phyloP scores from a whole-genome alignment of 2,888 invertebrate genomes.

The Sacculina carcini region DNA sequence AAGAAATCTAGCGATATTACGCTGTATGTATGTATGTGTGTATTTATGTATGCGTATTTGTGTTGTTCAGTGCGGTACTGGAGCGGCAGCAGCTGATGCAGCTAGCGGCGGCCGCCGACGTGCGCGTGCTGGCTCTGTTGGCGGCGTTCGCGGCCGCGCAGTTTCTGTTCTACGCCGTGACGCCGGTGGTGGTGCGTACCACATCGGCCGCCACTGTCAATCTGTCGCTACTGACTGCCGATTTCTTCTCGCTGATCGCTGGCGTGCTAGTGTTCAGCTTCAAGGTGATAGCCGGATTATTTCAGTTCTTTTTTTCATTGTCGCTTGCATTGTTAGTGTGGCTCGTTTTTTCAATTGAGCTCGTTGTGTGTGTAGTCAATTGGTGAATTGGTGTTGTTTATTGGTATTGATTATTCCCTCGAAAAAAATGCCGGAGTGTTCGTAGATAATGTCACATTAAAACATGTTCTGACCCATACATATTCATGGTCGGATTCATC shows the following conservation, averaged over 20 bases:
- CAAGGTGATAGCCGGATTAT: slow-evolving; percentile 29
- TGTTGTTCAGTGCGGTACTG: slow-evolving; percentile 26
- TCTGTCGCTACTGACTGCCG: slow-evolving; percentile 50
- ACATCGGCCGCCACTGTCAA: slow-evolving; percentile 60
- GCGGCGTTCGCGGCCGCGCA: slow-evolving; percentile 39
- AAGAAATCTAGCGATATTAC: too few relatives aligned
- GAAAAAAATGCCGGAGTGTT: too few relatives aligned
- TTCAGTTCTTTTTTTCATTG: too few relatives aligned
- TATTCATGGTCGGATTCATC: too few relatives aligned
- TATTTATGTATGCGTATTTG: not conserved
- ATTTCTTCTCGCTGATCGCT: slow-evolving; percentile 54
- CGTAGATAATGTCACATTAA: too few relatives aligned
- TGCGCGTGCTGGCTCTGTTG: slow-evolving; percentile 31
- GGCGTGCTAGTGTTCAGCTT: slow-evolving; percentile 55
- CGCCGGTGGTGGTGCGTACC: slow-evolving; percentile 42
- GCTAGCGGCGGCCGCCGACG: slow-evolving; percentile 31
- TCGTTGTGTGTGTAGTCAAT: too few relatives aligned
- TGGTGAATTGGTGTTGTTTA: too few relatives aligned
- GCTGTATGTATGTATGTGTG: not conserved
- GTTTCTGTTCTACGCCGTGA: slow-evolving; percentile 44
- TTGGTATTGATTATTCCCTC: too few relatives aligned
- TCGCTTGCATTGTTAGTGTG: too few relatives aligned
- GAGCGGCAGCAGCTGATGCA: slow-evolving; percentile 40
- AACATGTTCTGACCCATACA: too few relatives aligned
- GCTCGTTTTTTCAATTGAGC: not conserved